Evolutionary conservation across 1,140 invertebrate genomes (phyloP), one percentile per base, ranked within the genome.

Genomic region (Temnothorax curvispinosus): DNA sequence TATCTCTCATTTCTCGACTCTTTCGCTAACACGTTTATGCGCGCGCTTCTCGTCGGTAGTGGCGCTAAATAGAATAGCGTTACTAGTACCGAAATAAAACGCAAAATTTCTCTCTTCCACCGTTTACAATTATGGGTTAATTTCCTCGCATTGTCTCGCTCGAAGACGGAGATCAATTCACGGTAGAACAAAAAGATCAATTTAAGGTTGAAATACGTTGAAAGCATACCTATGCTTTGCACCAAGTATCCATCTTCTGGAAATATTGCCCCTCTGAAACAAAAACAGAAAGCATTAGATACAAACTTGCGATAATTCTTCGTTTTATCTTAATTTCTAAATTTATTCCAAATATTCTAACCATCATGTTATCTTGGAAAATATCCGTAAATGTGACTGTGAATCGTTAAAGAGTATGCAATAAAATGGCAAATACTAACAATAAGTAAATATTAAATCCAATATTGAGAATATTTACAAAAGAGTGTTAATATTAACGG

Each of bases 161-260:
- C 27, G 9, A 82, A 44, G n/a, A 62, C 18, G 8, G 54, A 58
- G 27, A 27, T 27, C 52, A 62, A 85, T 38, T 64, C 58, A 78
- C 47, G 47, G 6, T 35, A 32, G 13, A 78, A 21, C 27, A 47
- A 50, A 15, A 47, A 47, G 58, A 52, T 72, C 72, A 84, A 35
- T 71, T 18, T 82, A 75, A 47, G 32, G 60, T n/a, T 1, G n/a
- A 60, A 85, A 13, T 77, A 21, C 52, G 35, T 72, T 21, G 7
- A 8, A 60, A 52, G 21, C 65, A 77, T 87, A 91, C 90, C 89
- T 91, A 91, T 87, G 81, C 56, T 87, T 87, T 78, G 85, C 60
- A 91, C 69, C 75, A 85, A 87, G 38, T 87, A 86, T 89, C 85
- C 90, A 91, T 91, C 72, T 86, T 91, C 35, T 60, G 35, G 11